These are phyloP conservation scores for Crossaster papposus DNA, from an alignment of 53 echinoderm and acorn worm species.

Conservation along the genomic window DNA sequence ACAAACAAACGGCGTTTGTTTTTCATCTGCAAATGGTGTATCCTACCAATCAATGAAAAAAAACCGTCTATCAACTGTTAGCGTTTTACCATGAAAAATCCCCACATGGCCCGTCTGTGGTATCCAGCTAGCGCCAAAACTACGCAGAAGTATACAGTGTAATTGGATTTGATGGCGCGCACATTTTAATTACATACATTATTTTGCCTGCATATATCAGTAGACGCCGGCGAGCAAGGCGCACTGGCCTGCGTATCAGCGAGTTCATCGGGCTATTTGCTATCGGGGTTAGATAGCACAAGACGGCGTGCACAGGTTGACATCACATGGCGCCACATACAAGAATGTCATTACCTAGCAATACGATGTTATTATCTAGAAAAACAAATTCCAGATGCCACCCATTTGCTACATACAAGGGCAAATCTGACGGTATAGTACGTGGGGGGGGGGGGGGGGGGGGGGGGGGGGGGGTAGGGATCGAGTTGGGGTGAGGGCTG, in stretches of 20 bases:
- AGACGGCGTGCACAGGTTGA: neutral
- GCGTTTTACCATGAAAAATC: too few species aligned
- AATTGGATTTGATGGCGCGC: slow-evolving; percentile 21
- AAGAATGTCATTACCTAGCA: neutral
- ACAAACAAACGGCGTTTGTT: too few species aligned
- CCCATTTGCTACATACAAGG: neutral
- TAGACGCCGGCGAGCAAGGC: neutral
- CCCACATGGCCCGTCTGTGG: neutral
- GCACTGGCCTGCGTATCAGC: neutral
- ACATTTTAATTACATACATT: slow-evolving; percentile 40
- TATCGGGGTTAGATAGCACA: slow-evolving; percentile 12
- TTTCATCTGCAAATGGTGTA: too few species aligned
- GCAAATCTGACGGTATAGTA: too few species aligned
- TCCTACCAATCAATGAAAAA: too few species aligned
- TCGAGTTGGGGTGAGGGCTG: too few species aligned
- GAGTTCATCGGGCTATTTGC: slow-evolving; percentile 7
- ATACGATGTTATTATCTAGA: neutral
- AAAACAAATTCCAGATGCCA: neutral
- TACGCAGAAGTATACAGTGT: neutral
- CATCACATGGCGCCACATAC: neutral
- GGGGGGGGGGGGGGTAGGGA: too few species aligned
- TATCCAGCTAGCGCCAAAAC: neutral
- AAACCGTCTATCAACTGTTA: too few species aligned
- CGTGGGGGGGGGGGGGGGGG: too few species aligned
- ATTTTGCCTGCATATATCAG: slow-evolving; percentile 6